Evolutionary conservation across 2,797 vertebrate genomes (phyloP).

Genomic region (Arctocebus calabarensis): DNA sequence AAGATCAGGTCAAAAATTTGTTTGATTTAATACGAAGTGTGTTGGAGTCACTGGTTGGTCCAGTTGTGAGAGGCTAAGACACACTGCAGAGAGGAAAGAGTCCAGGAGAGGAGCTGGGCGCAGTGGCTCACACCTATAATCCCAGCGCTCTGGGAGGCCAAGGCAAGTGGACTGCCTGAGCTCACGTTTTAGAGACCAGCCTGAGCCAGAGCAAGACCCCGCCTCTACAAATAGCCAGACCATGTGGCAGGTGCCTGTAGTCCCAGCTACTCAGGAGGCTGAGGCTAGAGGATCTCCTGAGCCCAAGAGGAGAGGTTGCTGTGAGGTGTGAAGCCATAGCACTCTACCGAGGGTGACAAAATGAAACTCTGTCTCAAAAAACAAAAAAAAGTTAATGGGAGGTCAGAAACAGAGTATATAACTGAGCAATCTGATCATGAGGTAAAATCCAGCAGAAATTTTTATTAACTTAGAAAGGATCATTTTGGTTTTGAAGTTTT

Average conservation of each 20-base stretch:
- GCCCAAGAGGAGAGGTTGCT: neutral
- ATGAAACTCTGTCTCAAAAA: neutral
- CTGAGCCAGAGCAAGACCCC: too few relatives aligned
- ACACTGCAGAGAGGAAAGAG: neutral
- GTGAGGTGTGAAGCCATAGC: neutral
- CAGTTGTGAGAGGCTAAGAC: neutral
- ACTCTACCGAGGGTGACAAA: neutral
- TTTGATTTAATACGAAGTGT: neutral
- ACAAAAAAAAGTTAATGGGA: neutral
- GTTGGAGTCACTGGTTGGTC: neutral
- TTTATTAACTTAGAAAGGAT: too few relatives aligned
- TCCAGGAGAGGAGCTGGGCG: neutral
- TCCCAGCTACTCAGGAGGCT: neutral
- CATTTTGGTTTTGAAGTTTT: too few relatives aligned
- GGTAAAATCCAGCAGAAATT: too few relatives aligned
- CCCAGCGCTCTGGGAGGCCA: too few relatives aligned
- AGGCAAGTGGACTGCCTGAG: too few relatives aligned
- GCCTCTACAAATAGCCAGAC: too few relatives aligned
- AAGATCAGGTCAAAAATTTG: neutral
- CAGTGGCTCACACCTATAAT: too few relatives aligned
- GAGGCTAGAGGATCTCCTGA: neutral
- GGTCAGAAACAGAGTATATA: neutral
- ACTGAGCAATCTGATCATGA: neutral
- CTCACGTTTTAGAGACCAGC: too few relatives aligned
- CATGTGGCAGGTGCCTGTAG: too few relatives aligned